Evolutionary conservation across 2,888 invertebrate genomes (phyloP), one percentile per base, ranked within the genome.

Genomic region (Polietes domitor): DNA sequence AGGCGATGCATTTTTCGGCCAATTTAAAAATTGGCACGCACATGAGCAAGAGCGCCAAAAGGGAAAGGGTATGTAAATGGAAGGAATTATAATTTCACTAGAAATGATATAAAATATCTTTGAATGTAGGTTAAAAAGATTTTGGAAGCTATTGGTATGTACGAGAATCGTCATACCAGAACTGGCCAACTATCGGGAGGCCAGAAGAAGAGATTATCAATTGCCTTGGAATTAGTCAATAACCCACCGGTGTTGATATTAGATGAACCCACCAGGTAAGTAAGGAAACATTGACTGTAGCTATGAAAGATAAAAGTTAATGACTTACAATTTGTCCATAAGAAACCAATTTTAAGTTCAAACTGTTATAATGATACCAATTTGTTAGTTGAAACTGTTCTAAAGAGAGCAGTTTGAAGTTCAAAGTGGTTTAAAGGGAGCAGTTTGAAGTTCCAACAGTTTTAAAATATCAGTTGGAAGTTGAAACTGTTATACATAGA

Each of bases 181-280:
- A 96, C 96, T 0, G 93, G 93, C 2, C 93, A 94, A 63, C 93
- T 98, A 61, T 98, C 98, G 15, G 98, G 98, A 9, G 98, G 98
- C 0, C 97, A 98, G 92, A 95, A 95, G 88, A 98, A 98, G 91
- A 94, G 98, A 88, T 94, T 98, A 71, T 96, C 98, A 0, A 97
- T 98, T 86, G 98, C 98, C 9, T 93, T 98, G 85, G 98, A 98
- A 93, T 93, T 98, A 88, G 95, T 98, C 86, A 97, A 96, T 91
- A 97, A 98, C 92, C 98, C 98, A 1, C 96, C 97, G 0, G 95
- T 98, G 70, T 96, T 98, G 95, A 97, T 98, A 91, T 95, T 98
- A 86, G 98, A 98, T 91, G 98, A 98, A 93, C 98, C 98, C 26
- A 98, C 98, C 41, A 97, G 97, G 97, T 97, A 93, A 87, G 37